These are phyloP conservation scores for Syncerus caffer DNA, from an alignment of 2,797 vertebrate species.

Conservation along the genomic window DNA sequence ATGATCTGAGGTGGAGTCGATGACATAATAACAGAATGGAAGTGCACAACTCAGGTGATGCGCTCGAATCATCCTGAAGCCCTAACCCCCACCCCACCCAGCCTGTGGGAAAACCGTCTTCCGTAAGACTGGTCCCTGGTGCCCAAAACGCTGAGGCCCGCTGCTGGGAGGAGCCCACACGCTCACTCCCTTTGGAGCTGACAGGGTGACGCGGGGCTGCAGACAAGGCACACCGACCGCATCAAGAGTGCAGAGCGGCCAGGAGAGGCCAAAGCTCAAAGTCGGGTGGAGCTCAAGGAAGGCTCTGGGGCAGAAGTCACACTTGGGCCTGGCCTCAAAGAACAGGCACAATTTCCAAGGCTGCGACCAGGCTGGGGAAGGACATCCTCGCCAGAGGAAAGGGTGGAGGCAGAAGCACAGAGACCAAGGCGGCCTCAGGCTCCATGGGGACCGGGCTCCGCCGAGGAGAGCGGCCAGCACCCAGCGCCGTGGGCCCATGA, in stretches of 20 bases:
- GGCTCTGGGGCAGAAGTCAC: background rate
- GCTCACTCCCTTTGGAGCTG: background rate
- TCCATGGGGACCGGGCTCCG: rapidly evolving
- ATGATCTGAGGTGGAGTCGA: background rate
- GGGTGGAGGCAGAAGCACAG: background rate
- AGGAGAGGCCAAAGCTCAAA: slow-evolving; percentile 18
- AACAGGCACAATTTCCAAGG: background rate
- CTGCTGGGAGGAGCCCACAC: background rate
- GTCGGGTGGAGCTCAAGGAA: background rate
- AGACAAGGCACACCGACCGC: background rate
- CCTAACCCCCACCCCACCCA: background rate
- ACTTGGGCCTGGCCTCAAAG: background rate
- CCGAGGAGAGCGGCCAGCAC: background rate
- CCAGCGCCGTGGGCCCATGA: background rate
- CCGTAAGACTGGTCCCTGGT: background rate
- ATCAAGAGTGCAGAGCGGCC: background rate
- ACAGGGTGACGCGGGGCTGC: no score
- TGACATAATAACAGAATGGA: background rate
- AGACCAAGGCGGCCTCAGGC: background rate
- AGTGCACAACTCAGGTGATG: background rate
- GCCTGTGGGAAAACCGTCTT: background rate
- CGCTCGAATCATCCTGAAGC: background rate
- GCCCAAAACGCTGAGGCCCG: background rate
- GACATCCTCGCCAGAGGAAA: background rate
- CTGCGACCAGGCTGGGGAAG: background rate